Evolutionary conservation across 2,888 invertebrate genomes (phyloP).

Genomic region (Physocephala rufipes): DNA sequence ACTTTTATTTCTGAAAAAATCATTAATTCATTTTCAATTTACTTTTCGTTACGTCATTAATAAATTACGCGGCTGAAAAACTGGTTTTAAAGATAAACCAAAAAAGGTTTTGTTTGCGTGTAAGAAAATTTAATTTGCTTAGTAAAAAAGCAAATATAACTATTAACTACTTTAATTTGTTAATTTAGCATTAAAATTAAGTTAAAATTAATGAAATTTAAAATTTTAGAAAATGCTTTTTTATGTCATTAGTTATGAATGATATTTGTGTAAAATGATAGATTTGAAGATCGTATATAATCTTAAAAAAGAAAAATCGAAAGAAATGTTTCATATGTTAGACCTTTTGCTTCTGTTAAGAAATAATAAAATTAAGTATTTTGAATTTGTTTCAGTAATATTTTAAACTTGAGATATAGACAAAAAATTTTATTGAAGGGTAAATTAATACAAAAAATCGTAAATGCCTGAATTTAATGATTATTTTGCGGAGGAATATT

Average conservation of each 20-base stretch:
- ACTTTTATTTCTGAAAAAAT: background rate
- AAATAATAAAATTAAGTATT: background rate
- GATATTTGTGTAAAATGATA: background rate
- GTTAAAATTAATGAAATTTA: background rate
- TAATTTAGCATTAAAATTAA: background rate
- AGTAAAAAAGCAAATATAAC: background rate
- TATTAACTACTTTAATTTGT: background rate
- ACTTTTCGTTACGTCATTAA: slow-evolving; percentile 11
- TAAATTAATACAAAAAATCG: too few relatives aligned
- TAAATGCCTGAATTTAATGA: too few relatives aligned
- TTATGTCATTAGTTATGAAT: background rate
- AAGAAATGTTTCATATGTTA: background rate
- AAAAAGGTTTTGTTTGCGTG: background rate
- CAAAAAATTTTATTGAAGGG: too few relatives aligned
- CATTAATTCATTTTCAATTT: slow-evolving; percentile 8
- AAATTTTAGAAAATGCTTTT: background rate
- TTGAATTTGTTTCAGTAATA: too few relatives aligned
- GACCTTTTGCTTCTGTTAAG: background rate
- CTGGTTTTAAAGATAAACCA: slow-evolving; percentile 3
- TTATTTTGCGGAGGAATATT: too few relatives aligned
- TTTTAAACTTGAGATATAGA: too few relatives aligned
- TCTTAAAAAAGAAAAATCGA: too few relatives aligned
- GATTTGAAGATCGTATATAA: background rate
- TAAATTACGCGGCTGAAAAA: background rate
- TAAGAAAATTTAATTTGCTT: slow-evolving; percentile 1